Conservation (phyloP, 1,140 invertebrate genomes). For the Drosophila parabipectinata region DNA sequence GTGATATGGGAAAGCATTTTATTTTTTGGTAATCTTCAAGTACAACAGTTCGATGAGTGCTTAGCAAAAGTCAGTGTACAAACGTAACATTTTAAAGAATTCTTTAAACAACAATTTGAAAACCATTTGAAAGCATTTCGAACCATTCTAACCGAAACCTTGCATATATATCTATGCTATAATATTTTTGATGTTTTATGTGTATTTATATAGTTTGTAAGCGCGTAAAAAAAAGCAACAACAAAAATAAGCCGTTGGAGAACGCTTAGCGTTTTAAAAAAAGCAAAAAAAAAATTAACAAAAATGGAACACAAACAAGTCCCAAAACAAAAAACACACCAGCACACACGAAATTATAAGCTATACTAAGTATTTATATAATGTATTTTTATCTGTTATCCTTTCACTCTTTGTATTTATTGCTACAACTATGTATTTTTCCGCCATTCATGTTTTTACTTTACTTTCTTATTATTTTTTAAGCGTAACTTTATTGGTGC, state of each 20-base stretch:
- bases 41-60: no score
- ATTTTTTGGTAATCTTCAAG: neutral
- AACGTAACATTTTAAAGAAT: neutral
- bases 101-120: neutral
- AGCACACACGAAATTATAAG: slow-evolving; percentile 32
- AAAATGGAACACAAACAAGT: slow-evolving; percentile 1
- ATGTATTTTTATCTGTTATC: slow-evolving; percentile 62
- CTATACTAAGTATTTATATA: slow-evolving; percentile 55
- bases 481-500: slow-evolving; percentile 77
- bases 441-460: slow-evolving; percentile 10
- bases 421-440: slow-evolving; percentile 51
- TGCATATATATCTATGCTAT: slow-evolving; percentile 43
- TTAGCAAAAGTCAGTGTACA: neutral
- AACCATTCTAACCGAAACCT: neutral
- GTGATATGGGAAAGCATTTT: neutral
- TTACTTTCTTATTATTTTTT: slow-evolving; percentile 57
- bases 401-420: slow-evolving; percentile 53
- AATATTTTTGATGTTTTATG: slow-evolving; percentile 79
- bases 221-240: slow-evolving; percentile 35
- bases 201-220: slow-evolving; percentile 82
- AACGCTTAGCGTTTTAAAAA: slow-evolving; percentile 81
- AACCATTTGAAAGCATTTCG: neutral
- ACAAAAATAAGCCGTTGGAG: slow-evolving; percentile 62
- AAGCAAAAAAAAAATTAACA: slow-evolving; percentile 23
- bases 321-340: slow-evolving; percentile 25